Base-by-base conservation (phyloP, 1,140 invertebrate genomes). In the Plectus sambesii region DNA sequence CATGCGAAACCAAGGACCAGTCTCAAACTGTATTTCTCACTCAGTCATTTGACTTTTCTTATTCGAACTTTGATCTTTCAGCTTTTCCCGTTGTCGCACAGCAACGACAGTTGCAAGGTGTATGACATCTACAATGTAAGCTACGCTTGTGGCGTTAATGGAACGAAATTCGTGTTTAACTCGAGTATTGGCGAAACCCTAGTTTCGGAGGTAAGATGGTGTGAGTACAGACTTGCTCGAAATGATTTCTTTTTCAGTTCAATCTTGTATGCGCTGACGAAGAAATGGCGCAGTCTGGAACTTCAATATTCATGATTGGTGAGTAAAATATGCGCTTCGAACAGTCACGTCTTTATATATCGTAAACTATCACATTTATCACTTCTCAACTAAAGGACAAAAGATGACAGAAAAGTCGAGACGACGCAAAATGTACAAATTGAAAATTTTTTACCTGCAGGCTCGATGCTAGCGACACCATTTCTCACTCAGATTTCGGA, bases 401-500 rank as follows among this genome's bases (percentile, higher is more conserved):
- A n/a, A n/a, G n/a, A n/a, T n/a, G n/a, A n/a, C n/a, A n/a, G n/a
- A n/a, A n/a, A n/a, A n/a, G n/a, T n/a, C n/a, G n/a, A n/a, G n/a
- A n/a, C n/a, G n/a, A n/a, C n/a, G n/a, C n/a, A n/a, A n/a, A n/a
- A n/a, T n/a, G n/a, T n/a, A n/a, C 15, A 8, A 5, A 9, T 19
- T 5, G 40, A 19, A 27, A 19, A n/a, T 43, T 19, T 47, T 9
- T n/a, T 8, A 22, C 5, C 49, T 51, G 24, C 27, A 51, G 49
- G 49, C 8, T 47, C 47, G 29, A 54, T 54, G 52, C 19, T 54
- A 12, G 48, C 51, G 5, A 41, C 52, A 9, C 52, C 52, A 23
- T 26, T 54, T 22, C n/a, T 54, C 23, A 54, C 38, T n/a, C 52
- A 54, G 23, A 41, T 54, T 5, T 54, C 52, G n/a, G 52, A 54